Conservation (phyloP, 1,140 invertebrate genomes). For the Musca vetustissima region DNA sequence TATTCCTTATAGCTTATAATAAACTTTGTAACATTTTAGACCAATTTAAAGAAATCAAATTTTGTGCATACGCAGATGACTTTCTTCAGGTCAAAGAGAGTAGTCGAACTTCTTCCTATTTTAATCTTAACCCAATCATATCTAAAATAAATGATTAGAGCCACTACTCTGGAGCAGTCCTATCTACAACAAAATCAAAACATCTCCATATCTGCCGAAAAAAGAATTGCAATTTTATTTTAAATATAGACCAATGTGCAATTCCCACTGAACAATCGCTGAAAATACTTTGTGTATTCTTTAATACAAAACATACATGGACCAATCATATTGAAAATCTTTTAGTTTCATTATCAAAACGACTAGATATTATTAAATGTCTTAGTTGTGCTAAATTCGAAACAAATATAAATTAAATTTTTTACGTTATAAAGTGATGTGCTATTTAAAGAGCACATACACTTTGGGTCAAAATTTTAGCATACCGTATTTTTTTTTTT, state of each 20-base stretch:
- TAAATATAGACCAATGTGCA: conserved; percentile 22
- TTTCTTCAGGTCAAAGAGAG: conserved; percentile 23
- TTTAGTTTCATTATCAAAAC: neutral
- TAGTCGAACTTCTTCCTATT: conserved; percentile 21
- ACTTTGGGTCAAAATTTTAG: too few species aligned
- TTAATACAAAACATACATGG: conserved; percentile 32
- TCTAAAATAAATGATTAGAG: conserved; percentile 25
- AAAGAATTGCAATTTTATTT: conserved; percentile 25
- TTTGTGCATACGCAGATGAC: conserved; percentile 31
- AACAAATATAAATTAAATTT: too few species aligned
- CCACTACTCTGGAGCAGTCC: conserved; percentile 19
- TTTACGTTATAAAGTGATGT: too few species aligned
- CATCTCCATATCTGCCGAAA: conserved; percentile 30
- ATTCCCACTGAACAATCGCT: conserved; percentile 1
- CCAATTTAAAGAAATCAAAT: conserved; percentile 16
- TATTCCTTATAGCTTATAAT: conserved; percentile 30
- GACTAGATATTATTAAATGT: conserved; percentile 32
- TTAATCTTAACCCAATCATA: conserved; percentile 26
- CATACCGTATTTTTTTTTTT: too few species aligned
- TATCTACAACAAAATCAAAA: conserved; percentile 30
- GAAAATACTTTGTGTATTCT: conserved; percentile 30
- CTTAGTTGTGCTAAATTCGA: neutral
- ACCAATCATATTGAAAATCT: conserved; percentile 24
- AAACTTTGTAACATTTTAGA: conserved; percentile 12
- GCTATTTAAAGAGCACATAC: too few species aligned